Evolutionary conservation across 1,140 invertebrate species (phyloP).

Genomic region (Pseudomyrmex concolor): DNA sequence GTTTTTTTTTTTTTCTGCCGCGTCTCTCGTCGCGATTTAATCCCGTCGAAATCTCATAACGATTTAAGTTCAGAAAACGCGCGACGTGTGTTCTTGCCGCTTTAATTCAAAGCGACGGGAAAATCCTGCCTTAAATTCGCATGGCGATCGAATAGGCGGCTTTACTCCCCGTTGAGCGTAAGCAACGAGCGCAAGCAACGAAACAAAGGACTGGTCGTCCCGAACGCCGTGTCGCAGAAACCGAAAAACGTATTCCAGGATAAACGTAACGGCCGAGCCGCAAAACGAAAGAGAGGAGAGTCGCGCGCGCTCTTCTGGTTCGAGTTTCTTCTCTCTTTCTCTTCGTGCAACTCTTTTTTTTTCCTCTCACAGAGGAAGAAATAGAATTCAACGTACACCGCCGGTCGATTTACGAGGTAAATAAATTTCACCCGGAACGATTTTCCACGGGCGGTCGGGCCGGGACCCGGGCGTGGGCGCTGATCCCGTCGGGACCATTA

Average conservation of each 20-base stretch:
- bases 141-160: neutral
- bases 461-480: neutral
- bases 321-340: neutral
- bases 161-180: neutral
- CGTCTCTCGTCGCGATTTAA: neutral
- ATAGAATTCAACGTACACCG: constrained; percentile 59
- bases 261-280: constrained; percentile 5
- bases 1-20: constrained; percentile 1
- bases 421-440: constrained; percentile 62
- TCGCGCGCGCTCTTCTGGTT: neutral
- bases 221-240: neutral
- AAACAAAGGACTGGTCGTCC: neutral
- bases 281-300: constrained; percentile 36
- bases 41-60: neutral
- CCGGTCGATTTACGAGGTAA: constrained; percentile 70
- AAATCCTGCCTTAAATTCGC: constrained; percentile 29
- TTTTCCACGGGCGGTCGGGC: constrained; percentile 51
- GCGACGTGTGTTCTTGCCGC: neutral
- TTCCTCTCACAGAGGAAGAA: neutral
- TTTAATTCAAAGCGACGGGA: constrained; percentile 14
- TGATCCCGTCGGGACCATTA: constrained; percentile 64
- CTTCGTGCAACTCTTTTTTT: neutral
- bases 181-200: constrained; percentile 20
- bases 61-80: neutral
- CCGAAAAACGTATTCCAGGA: constrained; percentile 23